Base-by-base conservation (phyloP, 2,888 invertebrate species). In the Lithosia quadra region DNA sequence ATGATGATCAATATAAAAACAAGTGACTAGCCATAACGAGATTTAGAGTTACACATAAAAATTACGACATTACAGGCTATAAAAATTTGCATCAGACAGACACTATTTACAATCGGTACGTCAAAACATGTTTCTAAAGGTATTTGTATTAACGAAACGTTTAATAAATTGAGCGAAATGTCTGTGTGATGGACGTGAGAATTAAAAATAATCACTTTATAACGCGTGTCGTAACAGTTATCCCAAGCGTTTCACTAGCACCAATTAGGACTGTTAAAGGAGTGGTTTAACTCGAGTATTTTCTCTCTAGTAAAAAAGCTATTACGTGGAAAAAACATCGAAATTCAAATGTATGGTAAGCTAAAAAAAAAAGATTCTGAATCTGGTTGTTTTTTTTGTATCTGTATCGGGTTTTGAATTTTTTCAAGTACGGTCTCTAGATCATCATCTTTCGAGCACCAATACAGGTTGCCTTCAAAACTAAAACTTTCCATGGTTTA, bases 101-200 rank as follows among this genome's bases (percentile, higher is more conserved):
- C 11, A 69, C 73, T 71, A 76, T 81, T 79, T 81, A 79, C 59
- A 72, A 81, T 63, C 49, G 68, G 2, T 58, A 33, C 33, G 62
- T 74, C 77, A 68, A 81, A 79, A 76, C 79, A 79, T 33, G 74
- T 79, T 79, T 69, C 18, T 57, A 62, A 80, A 74, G 69, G 1
- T 62, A 60, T 74, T 55, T 73, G 67, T 65, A 72, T 65, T 75
- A 69, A 70, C 65, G 73, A 73, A 69, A 72, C 64, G 73, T 68
- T 69, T 71, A 75, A 81, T 77, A 84, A 80, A 80, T 85, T 80
- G 77, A 74, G 67, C 65, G 64, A 74, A 83, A 79, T 76, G 33
- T 69, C 63, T 72, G 62, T 65, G 75, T 76, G 71, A 85, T 79
- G 68, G 79, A 81, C 85, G 78, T 86, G 85, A 77, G 84, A 86